These are phyloP conservation scores for Acanthosepion lycidas DNA, from an alignment of 2,888 invertebrate species.

Conservation along the genomic window DNA sequence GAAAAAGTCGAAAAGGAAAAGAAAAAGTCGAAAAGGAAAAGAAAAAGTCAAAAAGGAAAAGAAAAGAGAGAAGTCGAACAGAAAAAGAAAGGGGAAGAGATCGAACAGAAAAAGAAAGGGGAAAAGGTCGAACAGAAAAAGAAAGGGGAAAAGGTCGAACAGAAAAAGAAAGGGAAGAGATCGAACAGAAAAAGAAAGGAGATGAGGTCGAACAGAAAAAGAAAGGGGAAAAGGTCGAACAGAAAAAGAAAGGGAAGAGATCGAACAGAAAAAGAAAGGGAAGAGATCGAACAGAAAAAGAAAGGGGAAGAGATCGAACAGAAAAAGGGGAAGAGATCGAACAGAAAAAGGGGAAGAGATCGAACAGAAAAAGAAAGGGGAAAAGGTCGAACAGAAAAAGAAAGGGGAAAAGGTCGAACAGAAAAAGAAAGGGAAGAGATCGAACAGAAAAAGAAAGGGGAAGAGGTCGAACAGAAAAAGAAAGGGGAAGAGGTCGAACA, in stretches of 20 bases:
- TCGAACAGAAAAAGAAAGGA: no score
- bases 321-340: no score
- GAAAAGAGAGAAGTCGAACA: not conserved
- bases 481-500: no score
- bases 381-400: no score
- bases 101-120: fast-evolving
- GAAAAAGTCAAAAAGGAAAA: not conserved
- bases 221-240: not conserved
- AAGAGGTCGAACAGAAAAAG: no score
- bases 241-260: not conserved
- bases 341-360: not conserved
- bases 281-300: no score
- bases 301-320: no score
- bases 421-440: no score
- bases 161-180: not conserved
- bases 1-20: not conserved
- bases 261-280: no score
- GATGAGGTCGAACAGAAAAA: not conserved
- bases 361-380: not conserved
- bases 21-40: not conserved
- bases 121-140: not conserved
- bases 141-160: not conserved
- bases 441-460: no score
- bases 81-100: not conserved
- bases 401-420: no score